A percentile compares a stretch with the other conserved stretches of the same genome.
Conservation (phyloP, 2,888 invertebrate species). For the Hirtodrosophila trivittata region DNA sequence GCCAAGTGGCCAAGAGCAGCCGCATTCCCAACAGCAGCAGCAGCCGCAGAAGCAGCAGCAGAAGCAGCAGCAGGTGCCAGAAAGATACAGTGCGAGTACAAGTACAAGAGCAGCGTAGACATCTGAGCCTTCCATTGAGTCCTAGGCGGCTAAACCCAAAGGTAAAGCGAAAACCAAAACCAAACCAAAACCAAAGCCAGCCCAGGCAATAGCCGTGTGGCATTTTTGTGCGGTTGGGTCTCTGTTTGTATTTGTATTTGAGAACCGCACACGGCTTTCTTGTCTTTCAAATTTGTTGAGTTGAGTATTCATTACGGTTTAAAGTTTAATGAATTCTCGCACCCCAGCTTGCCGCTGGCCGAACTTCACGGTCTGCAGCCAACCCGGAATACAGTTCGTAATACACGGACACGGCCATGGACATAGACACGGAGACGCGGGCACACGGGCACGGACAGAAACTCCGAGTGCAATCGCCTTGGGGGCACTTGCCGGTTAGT, state of each 20-base stretch:
- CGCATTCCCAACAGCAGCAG: conserved; percentile 1
- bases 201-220: not conserved
- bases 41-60: conserved; percentile 22
- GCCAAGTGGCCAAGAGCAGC: conserved; percentile 48
- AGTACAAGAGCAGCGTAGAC: not conserved
- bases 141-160: conserved; percentile 15
- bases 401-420: not conserved
- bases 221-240: conserved; percentile 13
- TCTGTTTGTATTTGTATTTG: conserved; percentile 1
- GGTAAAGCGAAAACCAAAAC: conserved; percentile 2
- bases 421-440: not conserved
- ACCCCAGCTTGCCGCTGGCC: conserved; percentile 15
- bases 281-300: conserved; percentile 47
- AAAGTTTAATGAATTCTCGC: conserved; percentile 63
- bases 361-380: conserved; percentile 12
- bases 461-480: conserved; percentile 30
- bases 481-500: conserved; percentile 52
- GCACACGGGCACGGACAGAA: conserved; percentile 4
- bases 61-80: not conserved
- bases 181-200: conserved; percentile 13
- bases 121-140: conserved; percentile 3
- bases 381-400: not conserved
- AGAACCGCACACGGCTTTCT: conserved; percentile 35
- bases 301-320: conserved; percentile 62
- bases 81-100: not conserved